phyloP scores from a whole-genome alignment of 2,113 vertebrate species.

The Sakesphorus luctuosus region DNA sequence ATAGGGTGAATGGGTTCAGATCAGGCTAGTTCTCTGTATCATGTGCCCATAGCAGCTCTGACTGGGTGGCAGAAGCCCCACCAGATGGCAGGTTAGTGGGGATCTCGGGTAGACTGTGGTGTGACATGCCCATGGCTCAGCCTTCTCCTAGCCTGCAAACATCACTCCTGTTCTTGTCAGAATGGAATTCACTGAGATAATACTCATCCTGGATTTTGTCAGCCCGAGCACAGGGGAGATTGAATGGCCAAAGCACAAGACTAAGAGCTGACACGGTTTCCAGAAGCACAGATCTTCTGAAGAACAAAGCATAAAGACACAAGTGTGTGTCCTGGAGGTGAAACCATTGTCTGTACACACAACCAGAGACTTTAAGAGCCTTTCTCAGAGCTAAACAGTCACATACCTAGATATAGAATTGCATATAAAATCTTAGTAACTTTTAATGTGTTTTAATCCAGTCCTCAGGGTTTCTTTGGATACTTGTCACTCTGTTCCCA shows the following conservation, averaged over 20 bases:
- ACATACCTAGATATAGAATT: not conserved
- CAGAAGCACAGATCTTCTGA: not conserved
- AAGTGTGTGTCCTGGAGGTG: not conserved
- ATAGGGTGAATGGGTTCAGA: not conserved
- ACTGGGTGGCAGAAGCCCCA: not conserved
- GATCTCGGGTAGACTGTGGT: fast-evolving
- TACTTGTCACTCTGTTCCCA: not conserved
- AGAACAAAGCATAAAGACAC: not conserved
- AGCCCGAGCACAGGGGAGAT: not conserved
- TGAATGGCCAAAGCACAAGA: not conserved
- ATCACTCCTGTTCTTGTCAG: not conserved
- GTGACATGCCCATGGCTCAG: not conserved
- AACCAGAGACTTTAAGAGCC: fast-evolving
- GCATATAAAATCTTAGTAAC: not conserved
- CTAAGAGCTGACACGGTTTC: not conserved
- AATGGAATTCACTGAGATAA: not conserved
- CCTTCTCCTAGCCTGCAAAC: not conserved
- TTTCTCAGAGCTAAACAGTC: not conserved
- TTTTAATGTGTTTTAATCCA: not conserved
- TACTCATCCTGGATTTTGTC: not conserved
- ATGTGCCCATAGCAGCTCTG: not conserved
- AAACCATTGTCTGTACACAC: not conserved
- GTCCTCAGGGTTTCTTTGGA: not conserved
- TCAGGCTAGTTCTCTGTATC: not conserved
- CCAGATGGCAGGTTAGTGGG: fast-evolving